Evolutionary conservation across 2,888 invertebrate genomes (phyloP).

Genomic region (Dyspetes luteomarginatus): DNA sequence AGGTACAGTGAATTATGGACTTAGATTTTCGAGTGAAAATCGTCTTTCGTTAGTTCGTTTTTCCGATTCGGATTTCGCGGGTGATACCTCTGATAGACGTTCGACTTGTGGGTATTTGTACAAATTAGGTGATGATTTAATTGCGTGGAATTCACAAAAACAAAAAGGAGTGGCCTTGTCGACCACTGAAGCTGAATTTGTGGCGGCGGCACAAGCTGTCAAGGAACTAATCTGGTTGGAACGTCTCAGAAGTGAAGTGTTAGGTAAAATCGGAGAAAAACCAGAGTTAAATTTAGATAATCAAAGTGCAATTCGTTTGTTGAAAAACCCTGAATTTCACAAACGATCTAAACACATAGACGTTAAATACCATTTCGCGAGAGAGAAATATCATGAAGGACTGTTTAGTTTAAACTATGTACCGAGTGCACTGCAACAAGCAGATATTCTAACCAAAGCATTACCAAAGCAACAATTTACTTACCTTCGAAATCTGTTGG

Average conservation of each 20-base stretch:
- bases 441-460: slow-evolving; percentile 53
- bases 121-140: slow-evolving; percentile 25
- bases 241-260: slow-evolving; percentile 45
- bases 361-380: slow-evolving; percentile 51
- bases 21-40: not conserved
- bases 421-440: slow-evolving; percentile 40
- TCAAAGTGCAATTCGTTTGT: slow-evolving; percentile 63
- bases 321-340: slow-evolving; percentile 60
- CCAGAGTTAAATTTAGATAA: slow-evolving; percentile 59
- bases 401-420: slow-evolving; percentile 40
- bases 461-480: slow-evolving; percentile 35
- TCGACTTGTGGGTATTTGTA: slow-evolving; percentile 58
- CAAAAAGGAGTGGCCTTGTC: slow-evolving; percentile 69
- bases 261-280: slow-evolving; percentile 6
- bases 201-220: slow-evolving; percentile 65
- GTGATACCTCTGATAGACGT: slow-evolving; percentile 33
- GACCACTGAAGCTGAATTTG: slow-evolving; percentile 69
- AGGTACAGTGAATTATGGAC: slow-evolving; percentile 33
- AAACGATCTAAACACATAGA: slow-evolving; percentile 61
- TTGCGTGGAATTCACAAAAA: slow-evolving; percentile 59
- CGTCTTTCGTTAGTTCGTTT: not conserved
- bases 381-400: slow-evolving; percentile 49
- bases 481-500: slow-evolving; percentile 20
- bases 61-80: slow-evolving; percentile 33
- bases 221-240: slow-evolving; percentile 65